A percentile compares a stretch with the other conserved stretches of the same genome.
Conservation (phyloP, 2,888 invertebrate genomes). For the Hedya salicella region DNA sequence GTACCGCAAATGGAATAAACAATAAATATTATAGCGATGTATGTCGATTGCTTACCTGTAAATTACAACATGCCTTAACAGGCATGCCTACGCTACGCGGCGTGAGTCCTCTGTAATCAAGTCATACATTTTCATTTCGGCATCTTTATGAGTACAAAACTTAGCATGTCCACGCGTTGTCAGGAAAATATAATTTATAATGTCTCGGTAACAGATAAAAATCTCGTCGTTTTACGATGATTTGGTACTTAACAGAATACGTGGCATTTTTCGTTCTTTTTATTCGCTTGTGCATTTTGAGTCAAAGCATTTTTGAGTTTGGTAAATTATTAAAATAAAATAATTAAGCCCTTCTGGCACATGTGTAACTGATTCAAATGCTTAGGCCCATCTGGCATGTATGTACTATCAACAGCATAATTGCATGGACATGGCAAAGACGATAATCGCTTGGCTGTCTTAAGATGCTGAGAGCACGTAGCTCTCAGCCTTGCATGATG, state of each 20-base stretch:
- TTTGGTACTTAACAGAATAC: conserved; percentile 42
- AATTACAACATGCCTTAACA: conserved; percentile 9
- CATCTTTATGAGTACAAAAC: conserved; percentile 38
- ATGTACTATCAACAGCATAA: too few species aligned
- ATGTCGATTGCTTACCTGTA: conserved; percentile 1
- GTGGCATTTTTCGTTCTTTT: conserved; percentile 23
- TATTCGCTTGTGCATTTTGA: not conserved
- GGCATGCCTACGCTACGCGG: conserved; percentile 30
- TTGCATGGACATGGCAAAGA: too few species aligned
- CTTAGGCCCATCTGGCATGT: too few species aligned
- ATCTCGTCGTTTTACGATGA: conserved; percentile 49
- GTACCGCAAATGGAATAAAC: too few species aligned
- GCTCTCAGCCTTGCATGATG: too few species aligned
- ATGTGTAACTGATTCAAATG: too few species aligned
- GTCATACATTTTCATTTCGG: conserved; percentile 42
- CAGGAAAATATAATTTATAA: conserved; percentile 49
- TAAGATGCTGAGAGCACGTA: too few species aligned
- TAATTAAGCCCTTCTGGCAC: too few species aligned
- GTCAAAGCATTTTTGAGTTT: conserved; percentile 23
- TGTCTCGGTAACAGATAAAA: conserved; percentile 48
- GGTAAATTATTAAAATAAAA: too few species aligned
- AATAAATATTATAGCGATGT: too few species aligned
- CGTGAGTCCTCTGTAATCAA: conserved; percentile 40
- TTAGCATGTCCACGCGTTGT: conserved; percentile 43
- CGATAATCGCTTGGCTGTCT: too few species aligned